phyloP scores from a whole-genome alignment of 1,140 invertebrate species.

The Papilio polytes region DNA sequence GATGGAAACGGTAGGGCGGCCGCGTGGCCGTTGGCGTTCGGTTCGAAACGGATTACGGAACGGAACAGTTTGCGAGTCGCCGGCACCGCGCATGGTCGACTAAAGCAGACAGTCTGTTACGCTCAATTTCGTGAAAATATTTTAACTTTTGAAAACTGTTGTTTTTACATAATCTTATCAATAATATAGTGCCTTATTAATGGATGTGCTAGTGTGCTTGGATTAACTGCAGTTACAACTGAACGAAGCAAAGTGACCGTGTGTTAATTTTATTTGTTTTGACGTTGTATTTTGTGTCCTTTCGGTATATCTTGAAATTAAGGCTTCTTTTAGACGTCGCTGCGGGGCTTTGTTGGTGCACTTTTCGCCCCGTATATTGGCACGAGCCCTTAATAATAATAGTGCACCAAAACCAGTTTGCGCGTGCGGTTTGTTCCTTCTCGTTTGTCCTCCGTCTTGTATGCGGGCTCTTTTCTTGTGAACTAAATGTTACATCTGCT shows the following conservation, averaged over 20 bases:
- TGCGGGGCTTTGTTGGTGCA: slow-evolving; percentile 70
- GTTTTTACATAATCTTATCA: slow-evolving; percentile 63
- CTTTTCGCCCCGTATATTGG: slow-evolving; percentile 77
- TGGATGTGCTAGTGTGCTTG: slow-evolving; percentile 80
- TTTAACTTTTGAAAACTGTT: slow-evolving; percentile 63
- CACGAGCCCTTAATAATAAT: slow-evolving; percentile 83
- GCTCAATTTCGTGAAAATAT: slow-evolving; percentile 75
- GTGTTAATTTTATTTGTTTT: slow-evolving; percentile 60
- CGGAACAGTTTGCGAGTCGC: slow-evolving; percentile 81
- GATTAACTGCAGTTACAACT: slow-evolving; percentile 59
- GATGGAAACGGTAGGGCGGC: slow-evolving; percentile 74
- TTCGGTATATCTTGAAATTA: slow-evolving; percentile 78
- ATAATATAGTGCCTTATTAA: slow-evolving; percentile 77
- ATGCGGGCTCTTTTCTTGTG: slow-evolving; percentile 75
- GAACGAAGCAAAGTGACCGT: slow-evolving; percentile 62
- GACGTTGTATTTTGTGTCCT: slow-evolving; percentile 76
- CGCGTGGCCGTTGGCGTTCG: slow-evolving; percentile 78
- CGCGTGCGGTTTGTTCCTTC: slow-evolving; percentile 76
- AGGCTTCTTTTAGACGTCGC: slow-evolving; percentile 60
- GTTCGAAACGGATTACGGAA: slow-evolving; percentile 72
- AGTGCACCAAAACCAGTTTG: slow-evolving; percentile 82
- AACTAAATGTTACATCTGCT: slow-evolving; percentile 60
- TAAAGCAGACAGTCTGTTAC: slow-evolving; percentile 72
- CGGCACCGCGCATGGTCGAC: slow-evolving; percentile 76
- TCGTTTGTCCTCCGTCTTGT: slow-evolving; percentile 77